Base-by-base conservation (phyloP, 2,888 invertebrate genomes). In the Cordylochernes scorpioides region DNA sequence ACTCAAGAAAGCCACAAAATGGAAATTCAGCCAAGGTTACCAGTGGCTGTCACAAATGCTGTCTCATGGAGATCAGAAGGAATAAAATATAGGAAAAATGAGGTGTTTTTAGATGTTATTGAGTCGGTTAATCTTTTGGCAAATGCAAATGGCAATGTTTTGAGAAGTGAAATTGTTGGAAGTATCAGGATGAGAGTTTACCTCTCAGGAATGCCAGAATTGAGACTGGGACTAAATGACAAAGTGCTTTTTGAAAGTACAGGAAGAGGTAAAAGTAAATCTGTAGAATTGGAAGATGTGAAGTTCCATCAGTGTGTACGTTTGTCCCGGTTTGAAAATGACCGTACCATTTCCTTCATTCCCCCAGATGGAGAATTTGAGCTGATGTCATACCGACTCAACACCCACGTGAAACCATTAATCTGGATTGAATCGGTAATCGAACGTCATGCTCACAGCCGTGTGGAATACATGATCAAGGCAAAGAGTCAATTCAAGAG, bases 361-460 rank as follows among this genome's bases (percentile, higher is more conserved):
- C 94, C 94, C 32, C 94, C 94, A 0, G 94, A 94, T 60, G 94
- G 94, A 12, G 94, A 94, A 53, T 94, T 97, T 59, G 94, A 97
- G 52, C 58, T 97, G 33, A 97, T 97, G 91, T 88, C 88, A 0
- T 94, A 94, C 52, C 65, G 91, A 30, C 59, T 94, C 18, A 91
- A 84, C 52, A 94, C 91, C 10, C 88, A 88, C 54, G 86, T 77
- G 46, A 94, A 97, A 49, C 94, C 94, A 1, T 55, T 94, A 37
- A 88, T 94, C 49, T 94, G 94, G 94, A 91, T 97, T 36, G 94
- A 97, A 53, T 88, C 91, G 5, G 84, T 88, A 3, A 91, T 94
- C 47, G 94, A 94, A 51, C 66, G 88, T 14, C 88, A 94, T 57
- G 82, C 75, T 8, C 91, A 94, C 54, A 88, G 88, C 32, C 63